phyloP scores from a whole-genome alignment of 2,888 invertebrate genomes.

The Dromius quadrimaculatus region DNA sequence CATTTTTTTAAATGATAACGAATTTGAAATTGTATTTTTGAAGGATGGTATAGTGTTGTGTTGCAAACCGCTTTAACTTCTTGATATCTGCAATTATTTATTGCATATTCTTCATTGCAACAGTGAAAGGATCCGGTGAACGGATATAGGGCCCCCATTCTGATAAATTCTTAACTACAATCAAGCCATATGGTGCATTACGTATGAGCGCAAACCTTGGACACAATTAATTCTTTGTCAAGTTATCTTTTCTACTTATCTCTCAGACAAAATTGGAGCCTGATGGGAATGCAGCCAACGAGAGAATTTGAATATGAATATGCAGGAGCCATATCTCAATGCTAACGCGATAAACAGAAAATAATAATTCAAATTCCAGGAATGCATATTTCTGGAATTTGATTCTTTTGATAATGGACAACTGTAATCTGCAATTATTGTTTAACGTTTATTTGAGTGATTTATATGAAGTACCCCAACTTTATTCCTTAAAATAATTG shows the following conservation, averaged over 20 bases:
- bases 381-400: too few relatives aligned
- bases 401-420: too few relatives aligned
- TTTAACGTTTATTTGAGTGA: too few relatives aligned
- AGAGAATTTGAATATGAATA: constrained; percentile 20
- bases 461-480: too few relatives aligned
- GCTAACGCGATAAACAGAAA: too few relatives aligned
- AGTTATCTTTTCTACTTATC: constrained; percentile 41
- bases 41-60: background rate
- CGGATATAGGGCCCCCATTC: constrained; percentile 6
- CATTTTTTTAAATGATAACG: background rate
- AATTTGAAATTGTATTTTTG: background rate
- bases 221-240: constrained; percentile 46
- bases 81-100: too few relatives aligned
- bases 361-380: too few relatives aligned
- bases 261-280: constrained; percentile 16
- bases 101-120: too few relatives aligned
- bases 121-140: constrained; percentile 34
- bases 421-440: too few relatives aligned
- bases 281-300: constrained; percentile 10
- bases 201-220: constrained; percentile 34
- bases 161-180: constrained; percentile 2
- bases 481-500: too few relatives aligned
- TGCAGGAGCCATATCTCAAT: background rate
- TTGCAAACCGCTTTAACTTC: too few relatives aligned
- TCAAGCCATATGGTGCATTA: constrained; percentile 37